Evolutionary conservation across 1,140 invertebrate genomes (phyloP).

Genomic region (Diorhabda sublineata): DNA sequence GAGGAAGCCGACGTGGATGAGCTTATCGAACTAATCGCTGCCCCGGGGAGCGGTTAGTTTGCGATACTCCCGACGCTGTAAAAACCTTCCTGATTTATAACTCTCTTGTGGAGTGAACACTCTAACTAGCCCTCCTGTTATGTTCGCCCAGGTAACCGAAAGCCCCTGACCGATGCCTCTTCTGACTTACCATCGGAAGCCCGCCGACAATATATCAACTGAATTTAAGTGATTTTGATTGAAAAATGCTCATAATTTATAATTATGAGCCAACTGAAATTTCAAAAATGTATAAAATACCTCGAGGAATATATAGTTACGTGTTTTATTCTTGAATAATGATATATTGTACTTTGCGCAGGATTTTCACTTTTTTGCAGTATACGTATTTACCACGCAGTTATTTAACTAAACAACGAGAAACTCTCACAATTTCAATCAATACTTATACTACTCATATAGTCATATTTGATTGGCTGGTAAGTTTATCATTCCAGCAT

Average conservation of each 20-base stretch:
- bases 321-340: neutral
- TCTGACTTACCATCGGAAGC: conserved; percentile 21
- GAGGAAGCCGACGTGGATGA: conserved; percentile 25
- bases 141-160: conserved; percentile 15
- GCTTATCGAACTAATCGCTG: conserved; percentile 39
- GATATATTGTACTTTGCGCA: neutral
- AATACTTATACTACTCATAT: too few relatives aligned
- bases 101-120: conserved; percentile 35
- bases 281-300: conserved; percentile 8
- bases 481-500: too few relatives aligned
- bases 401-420: too few relatives aligned
- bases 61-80: conserved; percentile 35
- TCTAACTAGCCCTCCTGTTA: conserved; percentile 29
- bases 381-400: too few relatives aligned
- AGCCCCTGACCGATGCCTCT: conserved; percentile 11
- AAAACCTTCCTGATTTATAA: conserved; percentile 41
- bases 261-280: conserved; percentile 9
- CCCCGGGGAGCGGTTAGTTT: conserved; percentile 41
- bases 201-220: conserved; percentile 24
- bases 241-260: conserved; percentile 29
- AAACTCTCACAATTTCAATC: too few relatives aligned
- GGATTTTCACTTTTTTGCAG: neutral
- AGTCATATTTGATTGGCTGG: too few relatives aligned
- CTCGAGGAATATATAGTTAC: neutral
- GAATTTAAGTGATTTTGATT: conserved; percentile 30